Base-by-base conservation (phyloP, 1,140 invertebrate genomes). In the Octopus sinensis region DNA sequence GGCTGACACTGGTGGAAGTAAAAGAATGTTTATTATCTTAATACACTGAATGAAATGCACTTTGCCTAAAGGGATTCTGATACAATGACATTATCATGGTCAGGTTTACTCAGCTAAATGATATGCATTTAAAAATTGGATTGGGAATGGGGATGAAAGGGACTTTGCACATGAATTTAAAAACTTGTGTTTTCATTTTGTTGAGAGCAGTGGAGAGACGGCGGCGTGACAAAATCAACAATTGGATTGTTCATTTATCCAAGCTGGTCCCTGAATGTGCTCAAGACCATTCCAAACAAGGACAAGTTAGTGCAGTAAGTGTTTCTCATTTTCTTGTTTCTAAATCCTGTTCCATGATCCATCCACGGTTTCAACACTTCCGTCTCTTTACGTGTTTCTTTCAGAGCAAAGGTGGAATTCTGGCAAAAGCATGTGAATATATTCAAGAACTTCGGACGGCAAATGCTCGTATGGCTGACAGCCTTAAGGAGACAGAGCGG, bases 361-460 rank as follows among this genome's bases (percentile, higher is more conserved):
- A 71, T 71, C 12, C 12, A 71, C 1, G 76, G 13, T 79, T 17
- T 62, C 5, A 23, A 23, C 54, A 3, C 30, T 43, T 43, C 30
- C 30, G 3, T 43, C 30, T 1, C 30, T 52, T 53, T 77, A 81
- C 54, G 62, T 79, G 76, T 62, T 78, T 76, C 13, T 88, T 87
- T 80, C 93, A 97, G 92, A 98, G 96, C 87, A 99, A 99, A 93
- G 96, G 97, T 54, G 96, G 96, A 76, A 98, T 98, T 85, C 90
- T 99, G 82, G 95, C 97, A 4, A 98, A 98, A 91, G 97, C 97
- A 4, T 98, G 96, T 91, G 97, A 99, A 88, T 97, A 98, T 90
- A 98, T 98, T 83, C 92, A 93, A 78, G 96, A 97, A 88, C 92
- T 98, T 81, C 93, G 95, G 81, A 92, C 93, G 43, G 94, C 94